These are phyloP conservation scores for Mesocentrotus franciscanus DNA, from an alignment of 53 echinoderm and acorn worm species.

Conservation along the genomic window DNA sequence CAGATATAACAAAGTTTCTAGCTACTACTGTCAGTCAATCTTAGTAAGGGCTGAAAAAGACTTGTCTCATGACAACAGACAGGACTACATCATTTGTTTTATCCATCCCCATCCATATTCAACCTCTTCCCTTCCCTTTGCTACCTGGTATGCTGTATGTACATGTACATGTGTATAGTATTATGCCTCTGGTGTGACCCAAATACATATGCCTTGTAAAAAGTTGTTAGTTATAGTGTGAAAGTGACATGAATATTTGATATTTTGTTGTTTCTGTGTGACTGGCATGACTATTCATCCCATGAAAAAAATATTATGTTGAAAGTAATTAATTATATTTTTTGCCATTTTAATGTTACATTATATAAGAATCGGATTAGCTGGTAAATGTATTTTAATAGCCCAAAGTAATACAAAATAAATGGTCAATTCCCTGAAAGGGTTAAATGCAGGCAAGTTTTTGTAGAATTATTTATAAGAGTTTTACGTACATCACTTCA, in stretches of 20 bases:
- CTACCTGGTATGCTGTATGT: neutral
- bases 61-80: too few species aligned
- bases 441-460: neutral
- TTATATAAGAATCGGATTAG: neutral
- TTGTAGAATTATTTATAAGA: neutral
- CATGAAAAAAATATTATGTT: neutral
- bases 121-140: neutral
- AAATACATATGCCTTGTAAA: neutral
- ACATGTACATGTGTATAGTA: neutral
- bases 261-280: neutral
- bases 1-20: neutral
- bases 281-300: conserved; percentile 12
- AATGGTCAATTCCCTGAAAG: neutral
- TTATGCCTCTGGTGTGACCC: neutral
- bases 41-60: neutral
- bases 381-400: neutral
- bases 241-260: conserved; percentile 21
- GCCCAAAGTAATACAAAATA: neutral
- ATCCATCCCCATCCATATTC: neutral
- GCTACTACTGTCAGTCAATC: neutral
- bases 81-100: neutral
- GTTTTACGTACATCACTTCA: neutral
- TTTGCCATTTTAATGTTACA: neutral
- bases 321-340: neutral
- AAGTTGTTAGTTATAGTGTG: neutral